Percentiles rank a stretch among this genome's conserved stretches.
Evolutionary conservation across 2,888 invertebrate species (phyloP).

Genomic region (Macropis europaea): DNA sequence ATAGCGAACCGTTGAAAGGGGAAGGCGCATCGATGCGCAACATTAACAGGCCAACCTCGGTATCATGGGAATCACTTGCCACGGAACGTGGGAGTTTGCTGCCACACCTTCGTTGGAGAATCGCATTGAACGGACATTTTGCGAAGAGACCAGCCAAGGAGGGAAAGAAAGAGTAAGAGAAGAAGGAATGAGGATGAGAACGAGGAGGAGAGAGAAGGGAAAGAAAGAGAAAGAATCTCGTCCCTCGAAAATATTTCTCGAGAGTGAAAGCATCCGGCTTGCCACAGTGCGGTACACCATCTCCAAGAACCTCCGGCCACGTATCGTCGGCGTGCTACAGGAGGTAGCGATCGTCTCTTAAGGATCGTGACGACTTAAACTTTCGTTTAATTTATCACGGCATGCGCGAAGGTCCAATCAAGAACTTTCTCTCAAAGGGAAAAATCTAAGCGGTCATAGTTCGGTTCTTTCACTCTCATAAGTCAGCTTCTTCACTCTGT

Average conservation of each 20-base stretch:
- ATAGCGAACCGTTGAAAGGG: not conserved
- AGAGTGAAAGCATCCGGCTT: constrained; percentile 66
- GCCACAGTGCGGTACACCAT: constrained; percentile 18
- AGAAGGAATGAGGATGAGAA: not conserved
- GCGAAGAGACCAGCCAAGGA: constrained; percentile 2
- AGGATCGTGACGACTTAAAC: constrained; percentile 63
- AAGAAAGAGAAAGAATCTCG: constrained; percentile 7
- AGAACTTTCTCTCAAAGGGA: constrained; percentile 67
- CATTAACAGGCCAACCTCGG: constrained; percentile 19
- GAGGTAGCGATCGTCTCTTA: constrained; percentile 57
- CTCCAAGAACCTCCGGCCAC: constrained; percentile 30
- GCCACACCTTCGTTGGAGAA: constrained; percentile 58
- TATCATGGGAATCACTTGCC: constrained; percentile 57
- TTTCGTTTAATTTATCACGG: constrained; percentile 65
- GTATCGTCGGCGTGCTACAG: constrained; percentile 30
- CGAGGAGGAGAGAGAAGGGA: constrained; percentile 22
- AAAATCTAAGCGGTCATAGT: constrained; percentile 40
- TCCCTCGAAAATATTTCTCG: constrained; percentile 63
- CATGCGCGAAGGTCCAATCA: constrained; percentile 63
- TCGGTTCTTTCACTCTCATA: constrained; percentile 35
- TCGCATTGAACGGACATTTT: constrained; percentile 43
- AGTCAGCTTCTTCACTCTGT: constrained; percentile 11
- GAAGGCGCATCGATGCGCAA: constrained; percentile 34
- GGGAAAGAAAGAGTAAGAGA: constrained; percentile 3
- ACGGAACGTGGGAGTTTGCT: constrained; percentile 61